Base-by-base conservation (phyloP, 2,888 invertebrate genomes). In the Thelaira solivaga region DNA sequence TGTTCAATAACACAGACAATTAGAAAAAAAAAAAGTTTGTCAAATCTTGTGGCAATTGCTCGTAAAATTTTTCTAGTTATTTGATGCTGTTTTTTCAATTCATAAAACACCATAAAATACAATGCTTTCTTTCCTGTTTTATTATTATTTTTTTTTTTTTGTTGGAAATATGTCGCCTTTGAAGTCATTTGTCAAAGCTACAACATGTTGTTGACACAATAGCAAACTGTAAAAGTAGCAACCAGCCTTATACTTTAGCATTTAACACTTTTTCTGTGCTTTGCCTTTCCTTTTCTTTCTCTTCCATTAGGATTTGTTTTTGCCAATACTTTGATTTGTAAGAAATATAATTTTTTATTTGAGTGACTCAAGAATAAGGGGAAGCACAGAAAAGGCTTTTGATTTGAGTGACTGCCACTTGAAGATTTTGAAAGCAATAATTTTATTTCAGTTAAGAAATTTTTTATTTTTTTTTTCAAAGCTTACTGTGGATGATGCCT, bases 161-260 rank as follows among this genome's bases (percentile, higher is more conserved):
- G n/a, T n/a, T 31, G 8, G 0, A 39, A 55, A 64, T 31, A 16
- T 53, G 65, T 62, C 22, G 34, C 16, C 49, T 77, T 62, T 69
- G 74, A 74, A 78, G 69, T 65, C 64, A 74, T 78, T 74, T 74
- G 78, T 74, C 78, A 74, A 69, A 74, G 45, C 47, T 39, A 65
- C 64, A 69, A 59, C 43, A 69, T 69, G 49, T 41, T 69, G 59
- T 59, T 78, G 64, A 61, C 78, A 64, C 53, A 61, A 67, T 39
- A 55, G 29, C 45, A 36, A 53, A 36, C 26, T 11, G 41, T n/a
- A 64, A 47, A 13, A 39, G 8, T 26, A 77, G 62, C 67, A 53
- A 29, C 11, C 26, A 51, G n/a, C 26, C 16, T 39, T 41, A 1
- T 31, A 67, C 67, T 47, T 65, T 10, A 36, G 51, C 45, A 39